Conservation (phyloP, 2,797 vertebrate genomes). For the Acanthornis magna region DNA sequence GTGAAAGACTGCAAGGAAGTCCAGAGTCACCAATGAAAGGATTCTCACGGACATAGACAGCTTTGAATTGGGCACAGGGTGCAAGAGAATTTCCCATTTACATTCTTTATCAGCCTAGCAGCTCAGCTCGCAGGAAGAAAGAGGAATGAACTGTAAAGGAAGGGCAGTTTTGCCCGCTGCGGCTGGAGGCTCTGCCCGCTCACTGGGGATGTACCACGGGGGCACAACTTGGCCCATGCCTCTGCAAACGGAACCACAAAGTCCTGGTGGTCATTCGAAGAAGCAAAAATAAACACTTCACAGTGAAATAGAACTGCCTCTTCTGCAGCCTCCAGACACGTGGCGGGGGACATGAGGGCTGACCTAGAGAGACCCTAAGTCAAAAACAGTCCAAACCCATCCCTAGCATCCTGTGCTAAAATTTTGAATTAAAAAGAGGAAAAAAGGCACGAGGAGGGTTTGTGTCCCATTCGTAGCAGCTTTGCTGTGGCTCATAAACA, state of each 20-base stretch:
- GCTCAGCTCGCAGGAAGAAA: neutral
- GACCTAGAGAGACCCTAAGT: neutral
- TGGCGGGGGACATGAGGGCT: accelerated
- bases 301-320: neutral
- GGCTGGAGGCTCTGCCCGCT: accelerated
- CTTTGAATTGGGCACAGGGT: neutral
- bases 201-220: accelerated
- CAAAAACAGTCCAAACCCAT: neutral
- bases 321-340: neutral
- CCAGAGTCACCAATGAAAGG: accelerated
- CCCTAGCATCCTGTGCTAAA: neutral
- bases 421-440: neutral
- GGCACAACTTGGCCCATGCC: neutral
- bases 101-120: neutral
- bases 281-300: neutral
- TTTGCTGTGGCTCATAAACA: neutral
- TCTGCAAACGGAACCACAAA: accelerated
- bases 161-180: neutral
- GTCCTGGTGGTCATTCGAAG: accelerated
- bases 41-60: neutral
- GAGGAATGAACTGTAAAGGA: neutral
- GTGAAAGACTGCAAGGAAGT: neutral
- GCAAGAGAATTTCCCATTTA: neutral
- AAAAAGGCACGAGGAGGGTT: neutral
- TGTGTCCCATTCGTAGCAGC: neutral